These are phyloP conservation scores for Benthosema pterotum DNA, from an alignment of 2,797 vertebrate genomes.

Conservation along the genomic window DNA sequence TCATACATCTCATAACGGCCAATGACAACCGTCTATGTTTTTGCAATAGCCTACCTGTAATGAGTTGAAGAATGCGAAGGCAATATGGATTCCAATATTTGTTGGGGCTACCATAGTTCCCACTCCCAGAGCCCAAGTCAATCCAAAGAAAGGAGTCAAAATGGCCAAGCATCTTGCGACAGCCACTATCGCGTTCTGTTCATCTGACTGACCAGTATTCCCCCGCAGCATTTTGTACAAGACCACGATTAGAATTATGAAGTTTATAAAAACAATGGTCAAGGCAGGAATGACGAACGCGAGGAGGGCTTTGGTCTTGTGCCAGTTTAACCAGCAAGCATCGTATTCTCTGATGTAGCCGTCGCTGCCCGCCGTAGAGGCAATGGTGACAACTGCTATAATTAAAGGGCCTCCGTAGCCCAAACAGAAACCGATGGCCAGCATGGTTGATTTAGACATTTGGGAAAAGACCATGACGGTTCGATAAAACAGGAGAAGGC, in stretches of 20 bases:
- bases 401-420: constrained; percentile 88
- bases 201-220: constrained; percentile 76
- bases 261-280: constrained; percentile 83
- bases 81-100: constrained; percentile 62
- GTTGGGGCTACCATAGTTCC: constrained; percentile 68
- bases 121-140: constrained; percentile 92
- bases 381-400: constrained; percentile 85
- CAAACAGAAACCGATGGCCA: constrained; percentile 80
- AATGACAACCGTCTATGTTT: too few species aligned
- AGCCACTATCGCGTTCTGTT: constrained; percentile 81
- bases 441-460: constrained; percentile 85
- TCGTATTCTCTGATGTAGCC: constrained; percentile 68
- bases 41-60: constrained; percentile 74
- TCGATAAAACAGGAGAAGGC: constrained; percentile 89
- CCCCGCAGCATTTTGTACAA: constrained; percentile 87
- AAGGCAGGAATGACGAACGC: constrained; percentile 87
- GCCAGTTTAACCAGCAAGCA: constrained; percentile 89
- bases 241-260: constrained; percentile 83
- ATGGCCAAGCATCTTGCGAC: constrained; percentile 87
- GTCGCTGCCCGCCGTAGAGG: constrained; percentile 77
- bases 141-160: constrained; percentile 88
- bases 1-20: too few species aligned
- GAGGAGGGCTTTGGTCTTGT: constrained; percentile 82
- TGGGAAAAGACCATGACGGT: constrained; percentile 88
- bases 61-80: constrained; percentile 79